phyloP scores from a whole-genome alignment of 23 tunicate genomes.

The Halocynthia roretzi region DNA sequence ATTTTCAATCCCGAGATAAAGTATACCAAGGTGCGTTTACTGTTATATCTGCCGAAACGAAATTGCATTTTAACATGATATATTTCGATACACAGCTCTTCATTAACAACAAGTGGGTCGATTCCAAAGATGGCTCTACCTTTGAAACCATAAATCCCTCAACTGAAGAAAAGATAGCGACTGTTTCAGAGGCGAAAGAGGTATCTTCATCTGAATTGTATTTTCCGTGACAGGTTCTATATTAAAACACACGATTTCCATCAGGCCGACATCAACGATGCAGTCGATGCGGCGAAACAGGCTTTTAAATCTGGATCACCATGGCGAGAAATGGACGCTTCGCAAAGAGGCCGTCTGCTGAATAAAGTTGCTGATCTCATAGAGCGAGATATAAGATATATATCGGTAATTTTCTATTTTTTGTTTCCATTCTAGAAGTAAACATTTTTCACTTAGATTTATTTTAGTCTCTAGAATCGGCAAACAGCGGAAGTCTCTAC shows the following conservation, averaged over 20 bases:
- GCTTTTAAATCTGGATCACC: slow-evolving; percentile 85
- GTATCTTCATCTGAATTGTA: slow-evolving; percentile 13
- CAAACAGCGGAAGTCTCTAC: slow-evolving; percentile 50
- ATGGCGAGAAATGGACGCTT: slow-evolving; percentile 93
- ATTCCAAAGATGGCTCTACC: slow-evolving; percentile 53
- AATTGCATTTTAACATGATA: too few relatives aligned
- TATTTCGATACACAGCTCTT: slow-evolving; percentile 35
- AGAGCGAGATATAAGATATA: slow-evolving; percentile 64
- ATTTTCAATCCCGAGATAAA: slow-evolving; percentile 16
- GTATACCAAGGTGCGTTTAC: slow-evolving; percentile 21
- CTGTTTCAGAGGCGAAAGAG: slow-evolving; percentile 74
- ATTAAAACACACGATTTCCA: neutral
- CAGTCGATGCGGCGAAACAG: slow-evolving; percentile 77
- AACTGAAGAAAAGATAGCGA: slow-evolving; percentile 54
- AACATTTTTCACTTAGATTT: neutral
- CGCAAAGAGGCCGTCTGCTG: slow-evolving; percentile 70
- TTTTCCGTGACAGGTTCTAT: neutral
- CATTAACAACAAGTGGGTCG: slow-evolving; percentile 87
- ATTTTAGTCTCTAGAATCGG: slow-evolving; percentile 42
- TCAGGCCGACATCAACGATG: slow-evolving; percentile 88
- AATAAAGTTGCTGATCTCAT: slow-evolving; percentile 90
- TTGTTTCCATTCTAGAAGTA: neutral
- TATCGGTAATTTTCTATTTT: slow-evolving; percentile 53
- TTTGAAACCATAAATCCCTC: slow-evolving; percentile 65
- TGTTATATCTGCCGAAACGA: neutral